Evolutionary conservation across 2,888 invertebrate genomes (phyloP).

Genomic region (Caradrina clavipalpis): DNA sequence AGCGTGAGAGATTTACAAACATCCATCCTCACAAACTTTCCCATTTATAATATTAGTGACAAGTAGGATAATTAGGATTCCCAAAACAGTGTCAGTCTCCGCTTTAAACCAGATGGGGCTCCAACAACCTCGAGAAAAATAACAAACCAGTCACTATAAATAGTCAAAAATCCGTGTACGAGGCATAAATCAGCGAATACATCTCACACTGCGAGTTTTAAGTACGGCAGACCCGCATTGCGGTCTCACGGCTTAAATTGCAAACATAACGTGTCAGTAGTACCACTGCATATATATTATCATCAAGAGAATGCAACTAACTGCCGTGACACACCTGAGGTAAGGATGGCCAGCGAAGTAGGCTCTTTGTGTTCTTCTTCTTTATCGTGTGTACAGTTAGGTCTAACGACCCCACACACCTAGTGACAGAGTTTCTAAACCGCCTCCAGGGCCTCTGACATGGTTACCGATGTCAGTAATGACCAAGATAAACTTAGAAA

Average conservation of each 20-base stretch:
- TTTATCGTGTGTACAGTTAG: no score
- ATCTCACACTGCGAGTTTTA: slow-evolving; percentile 64
- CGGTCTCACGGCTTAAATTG: slow-evolving; percentile 76
- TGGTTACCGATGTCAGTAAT: no score
- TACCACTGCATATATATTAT: slow-evolving; percentile 71
- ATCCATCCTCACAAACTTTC: no score
- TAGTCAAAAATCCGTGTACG: slow-evolving; percentile 42
- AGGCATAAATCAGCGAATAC: slow-evolving; percentile 53
- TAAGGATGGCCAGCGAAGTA: slow-evolving; percentile 2
- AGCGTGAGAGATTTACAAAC: no score
- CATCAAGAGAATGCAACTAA: slow-evolving; percentile 74
- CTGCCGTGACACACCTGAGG: slow-evolving; percentile 46
- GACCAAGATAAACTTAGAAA: no score
- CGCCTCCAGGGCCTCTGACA: no score
- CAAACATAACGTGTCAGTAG: slow-evolving; percentile 71
- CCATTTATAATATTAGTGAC: no score
- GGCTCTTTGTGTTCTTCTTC: no score
- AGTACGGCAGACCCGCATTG: slow-evolving; percentile 79
- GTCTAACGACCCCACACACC: no score
- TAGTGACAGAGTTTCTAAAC: no score
- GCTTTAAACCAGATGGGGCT: slow-evolving; percentile 3
- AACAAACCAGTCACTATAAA: slow-evolving; percentile 12
- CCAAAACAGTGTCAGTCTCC: background rate
- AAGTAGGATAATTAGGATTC: background rate
- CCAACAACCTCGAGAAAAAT: background rate